Evolutionary conservation across 1,140 invertebrate genomes (phyloP), one percentile per base, ranked within the genome.

Genomic region (Cotesia vestalis): DNA sequence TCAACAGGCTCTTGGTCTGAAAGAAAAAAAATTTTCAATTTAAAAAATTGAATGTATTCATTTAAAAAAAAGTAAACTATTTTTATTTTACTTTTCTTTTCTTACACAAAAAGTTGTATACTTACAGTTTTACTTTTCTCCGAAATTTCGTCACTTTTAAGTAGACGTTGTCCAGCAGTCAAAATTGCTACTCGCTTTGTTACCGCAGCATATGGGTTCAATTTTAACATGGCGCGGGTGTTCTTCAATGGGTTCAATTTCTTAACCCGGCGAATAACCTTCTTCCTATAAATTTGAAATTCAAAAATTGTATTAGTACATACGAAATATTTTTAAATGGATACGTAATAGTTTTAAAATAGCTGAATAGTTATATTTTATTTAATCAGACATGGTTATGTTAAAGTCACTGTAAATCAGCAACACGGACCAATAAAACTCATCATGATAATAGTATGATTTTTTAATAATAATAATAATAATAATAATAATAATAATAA

Each of bases 171-270:
- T 76, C 88, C 83, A 11, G 89, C 89, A 6, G 89, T 89, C 62
- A 94, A 86, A 68, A 94, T 90, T 0, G 94, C 93, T 73, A 92
- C 90, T 76, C 94, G 90, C 86, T 94, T 95, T 71, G 94, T 80
- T 27, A 97, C 95, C 69, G 94, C 93, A 27, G 95, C 92, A 81
- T 96, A 98, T 6, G 98, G 98, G 86, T 99, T 99, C 55, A 99
- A 89, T 79, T 92, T 91, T 71, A 94, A 85, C 93, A 99, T 93
- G 3, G 96, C 94, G 71, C 92, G 90, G 8, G 91, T 91, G 83
- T 99, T 99, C 80, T 90, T 93, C 81, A 99, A 87, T 76, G 98
- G 98, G 88, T 99, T 99, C 76, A 97, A 90, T 87, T 99, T 98
- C 79, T 95, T 90, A 4, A 91, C 90, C 55, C 90, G 86, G 69